These are phyloP conservation scores for Orussus abietinus DNA, from an alignment of 1,140 invertebrate species.

Conservation along the genomic window DNA sequence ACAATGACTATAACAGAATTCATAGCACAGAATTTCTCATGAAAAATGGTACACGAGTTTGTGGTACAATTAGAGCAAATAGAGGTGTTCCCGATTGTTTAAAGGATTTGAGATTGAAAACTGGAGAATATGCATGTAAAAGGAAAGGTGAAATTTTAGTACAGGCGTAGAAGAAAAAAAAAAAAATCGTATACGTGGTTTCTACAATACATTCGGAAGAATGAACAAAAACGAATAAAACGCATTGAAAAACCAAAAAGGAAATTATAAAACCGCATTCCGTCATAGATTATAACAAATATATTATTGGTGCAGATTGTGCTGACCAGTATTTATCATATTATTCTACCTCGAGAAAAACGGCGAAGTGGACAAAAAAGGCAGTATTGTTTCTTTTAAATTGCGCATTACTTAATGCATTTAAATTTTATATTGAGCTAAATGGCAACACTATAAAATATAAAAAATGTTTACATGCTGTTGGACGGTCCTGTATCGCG, in stretches of 20 bases:
- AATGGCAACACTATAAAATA: conserved; percentile 4
- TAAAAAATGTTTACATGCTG: conserved; percentile 1
- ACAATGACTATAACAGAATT: conserved; percentile 3
- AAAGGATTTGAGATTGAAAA: not conserved
- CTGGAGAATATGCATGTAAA: not conserved
- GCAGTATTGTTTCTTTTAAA: conserved; percentile 13
- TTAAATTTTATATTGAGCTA: conserved; percentile 1
- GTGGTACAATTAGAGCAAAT: conserved; percentile 3
- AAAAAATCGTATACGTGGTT: conserved; percentile 17
- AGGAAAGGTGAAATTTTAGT: conserved; percentile 10
- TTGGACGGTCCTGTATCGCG: too few relatives aligned
- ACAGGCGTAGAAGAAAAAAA: conserved; percentile 17
- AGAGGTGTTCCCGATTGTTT: not conserved
- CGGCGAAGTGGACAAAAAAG: conserved; percentile 15
- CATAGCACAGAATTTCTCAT: not conserved
- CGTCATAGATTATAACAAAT: conserved; percentile 15
- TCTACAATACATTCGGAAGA: conserved; percentile 17
- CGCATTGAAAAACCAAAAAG: conserved; percentile 8
- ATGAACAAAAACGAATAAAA: conserved; percentile 7
- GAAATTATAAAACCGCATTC: conserved; percentile 14
- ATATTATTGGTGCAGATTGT: conserved; percentile 12
- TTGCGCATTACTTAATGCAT: conserved; percentile 9
- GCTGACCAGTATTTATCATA: conserved; percentile 13
- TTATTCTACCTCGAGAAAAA: conserved; percentile 15
- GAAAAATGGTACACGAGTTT: not conserved